Percentiles rank a stretch among this genome's conserved stretches.
These are phyloP conservation scores for Sycophila sp. DNA, from an alignment of 1,140 invertebrate species.

Conservation along the genomic window DNA sequence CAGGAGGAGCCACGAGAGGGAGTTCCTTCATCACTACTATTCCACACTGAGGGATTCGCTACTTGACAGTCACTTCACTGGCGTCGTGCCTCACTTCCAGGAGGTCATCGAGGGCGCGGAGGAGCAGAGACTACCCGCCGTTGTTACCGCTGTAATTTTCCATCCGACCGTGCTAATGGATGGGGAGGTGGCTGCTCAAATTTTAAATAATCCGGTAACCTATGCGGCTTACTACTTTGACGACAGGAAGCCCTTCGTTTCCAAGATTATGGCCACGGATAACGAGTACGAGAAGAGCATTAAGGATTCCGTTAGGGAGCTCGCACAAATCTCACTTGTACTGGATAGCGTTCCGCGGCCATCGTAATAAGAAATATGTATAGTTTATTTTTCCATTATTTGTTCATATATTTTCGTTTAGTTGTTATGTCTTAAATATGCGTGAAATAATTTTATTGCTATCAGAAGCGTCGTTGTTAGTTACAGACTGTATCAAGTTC, in stretches of 20 bases:
- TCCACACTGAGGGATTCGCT: constrained; percentile 44
- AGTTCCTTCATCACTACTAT: constrained; percentile 60
- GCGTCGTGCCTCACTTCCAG: constrained; percentile 46
- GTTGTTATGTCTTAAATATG: not conserved
- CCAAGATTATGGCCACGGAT: constrained; percentile 47
- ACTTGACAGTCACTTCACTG: constrained; percentile 9
- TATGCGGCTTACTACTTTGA: constrained; percentile 50
- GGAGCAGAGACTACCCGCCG: constrained; percentile 54
- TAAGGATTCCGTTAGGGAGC: constrained; percentile 50
- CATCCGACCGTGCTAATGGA: constrained; percentile 56
- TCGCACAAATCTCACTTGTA: constrained; percentile 50
- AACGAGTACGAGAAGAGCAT: constrained; percentile 48
- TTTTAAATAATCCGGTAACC: constrained; percentile 44
- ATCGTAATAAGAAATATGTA: constrained; percentile 12
- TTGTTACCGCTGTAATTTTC: constrained; percentile 49
- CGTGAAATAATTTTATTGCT: not conserved
- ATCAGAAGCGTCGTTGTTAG: not conserved
- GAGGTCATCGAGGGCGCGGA: constrained; percentile 53
- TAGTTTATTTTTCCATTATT: not conserved
- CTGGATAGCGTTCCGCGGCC: constrained; percentile 45
- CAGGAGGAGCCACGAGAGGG: constrained; percentile 43
- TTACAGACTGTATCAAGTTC: no score
- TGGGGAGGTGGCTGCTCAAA: constrained; percentile 38
- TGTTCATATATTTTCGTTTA: not conserved
- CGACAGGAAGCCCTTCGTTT: constrained; percentile 44